Base-by-base conservation (phyloP, 2,888 invertebrate genomes). In the Aphidoletes aphidimyza region DNA sequence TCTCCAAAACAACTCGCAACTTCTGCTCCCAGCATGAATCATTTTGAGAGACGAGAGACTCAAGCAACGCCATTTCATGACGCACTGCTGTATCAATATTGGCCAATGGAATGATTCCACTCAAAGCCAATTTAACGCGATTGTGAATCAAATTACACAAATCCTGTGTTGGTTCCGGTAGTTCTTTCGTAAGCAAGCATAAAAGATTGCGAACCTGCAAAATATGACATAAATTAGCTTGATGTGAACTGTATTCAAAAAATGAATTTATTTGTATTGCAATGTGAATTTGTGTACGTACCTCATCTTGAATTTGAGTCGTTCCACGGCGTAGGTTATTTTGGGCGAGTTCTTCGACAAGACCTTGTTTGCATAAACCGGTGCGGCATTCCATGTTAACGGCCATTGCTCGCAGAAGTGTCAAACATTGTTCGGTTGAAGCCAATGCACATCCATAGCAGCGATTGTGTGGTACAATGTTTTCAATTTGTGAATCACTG, bases 1-100 rank as follows among this genome's bases (percentile, higher is more conserved):
- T 91, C 86, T 94, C 94, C 91, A 98, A 95, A 86, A 98, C 95
- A 88, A 96, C 95, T 83, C 96, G 93, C 0, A 98, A 91, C 88
- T 98, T 95, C 86, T 95, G 94, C 89, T 98, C 98, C 98, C 98
- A 98, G 88, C 97, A 98, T 3, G 95, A 94, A 89, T 98, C 98
- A 88, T 98, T 96, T 86, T 97, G 96, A 87, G 97, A 95, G 0
- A 98, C 94, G 83, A 98, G 92, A 0, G 96, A 94, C 0, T 97
- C 96, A 37, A 98, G 90, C 19, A 98, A 90, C 11, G 96, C 92
- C 89, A 98, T 97, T 89, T 98, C 95, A 88, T 98, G 97, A 3
- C 97, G 93, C 0, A 98, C 96, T 1, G 94, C 93, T 1, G 94
- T 92, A 42, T 93, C 93, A 84, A 95, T 89, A 88, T 95, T 95